These are phyloP conservation scores for Biston stratarius DNA, from an alignment of 2,888 invertebrate genomes.

Conservation along the genomic window DNA sequence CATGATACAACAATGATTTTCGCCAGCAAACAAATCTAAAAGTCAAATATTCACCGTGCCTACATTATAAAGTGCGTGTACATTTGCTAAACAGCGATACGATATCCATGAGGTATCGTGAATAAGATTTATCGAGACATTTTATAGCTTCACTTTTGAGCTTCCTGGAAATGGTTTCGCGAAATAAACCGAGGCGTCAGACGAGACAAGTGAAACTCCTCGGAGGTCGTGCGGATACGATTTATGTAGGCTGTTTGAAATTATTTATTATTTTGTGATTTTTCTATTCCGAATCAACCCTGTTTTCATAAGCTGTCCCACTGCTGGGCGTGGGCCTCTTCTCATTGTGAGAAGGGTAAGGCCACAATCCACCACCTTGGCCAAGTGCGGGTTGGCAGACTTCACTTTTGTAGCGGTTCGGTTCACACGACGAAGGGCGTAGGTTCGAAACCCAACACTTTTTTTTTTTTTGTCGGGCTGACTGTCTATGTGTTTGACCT, in stretches of 20 bases:
- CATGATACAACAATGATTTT: constrained; percentile 28
- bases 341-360: too few relatives aligned
- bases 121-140: constrained; percentile 16
- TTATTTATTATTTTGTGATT: background rate
- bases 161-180: constrained; percentile 17
- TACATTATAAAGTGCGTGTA: constrained; percentile 23
- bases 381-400: too few relatives aligned
- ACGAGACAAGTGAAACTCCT: constrained; percentile 7
- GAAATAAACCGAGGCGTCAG: constrained; percentile 18
- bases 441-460: too few relatives aligned
- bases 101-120: constrained; percentile 15
- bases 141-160: constrained; percentile 24
- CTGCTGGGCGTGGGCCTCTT: too few relatives aligned
- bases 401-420: too few relatives aligned
- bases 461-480: too few relatives aligned
- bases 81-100: constrained; percentile 14
- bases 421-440: too few relatives aligned
- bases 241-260: background rate
- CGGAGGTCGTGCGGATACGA: background rate
- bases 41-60: constrained; percentile 31
- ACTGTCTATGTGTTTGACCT: too few relatives aligned
- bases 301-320: too few relatives aligned
- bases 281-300: background rate
- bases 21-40: constrained; percentile 28
- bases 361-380: too few relatives aligned